Evolutionary conservation across 30 jellyfish, hydroid and myxozoan genomes (phyloP).

Genomic region (Hydractinia symbiolongicarpus): DNA sequence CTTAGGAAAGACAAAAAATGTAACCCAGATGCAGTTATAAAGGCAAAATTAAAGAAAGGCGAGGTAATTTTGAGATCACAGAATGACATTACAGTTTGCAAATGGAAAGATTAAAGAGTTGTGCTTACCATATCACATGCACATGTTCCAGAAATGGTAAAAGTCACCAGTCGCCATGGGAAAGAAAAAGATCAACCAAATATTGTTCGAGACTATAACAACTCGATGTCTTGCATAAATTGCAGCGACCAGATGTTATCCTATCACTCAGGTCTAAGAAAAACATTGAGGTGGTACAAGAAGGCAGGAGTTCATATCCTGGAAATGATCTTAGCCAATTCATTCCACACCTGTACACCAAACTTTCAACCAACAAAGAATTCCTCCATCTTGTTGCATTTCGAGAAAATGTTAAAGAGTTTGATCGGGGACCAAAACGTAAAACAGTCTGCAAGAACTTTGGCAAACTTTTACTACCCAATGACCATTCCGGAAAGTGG

Average conservation of each 20-base stretch:
- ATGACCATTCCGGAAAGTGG: background rate
- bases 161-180: slow-evolving; percentile 2
- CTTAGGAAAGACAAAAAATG: no score
- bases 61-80: no score
- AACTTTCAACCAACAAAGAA: slow-evolving; percentile 9
- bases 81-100: no score
- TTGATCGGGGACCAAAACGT: background rate
- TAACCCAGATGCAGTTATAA: no score
- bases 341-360: slow-evolving; percentile 21
- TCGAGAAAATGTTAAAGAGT: slow-evolving; percentile 10
- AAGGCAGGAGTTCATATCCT: slow-evolving; percentile 23
- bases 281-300: no score
- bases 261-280: slow-evolving; percentile 8
- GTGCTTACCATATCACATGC: no score
- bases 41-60: no score
- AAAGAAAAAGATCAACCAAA: background rate
- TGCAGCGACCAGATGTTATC: slow-evolving; percentile 13
- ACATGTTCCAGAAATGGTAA: no score
- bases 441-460: slow-evolving; percentile 9
- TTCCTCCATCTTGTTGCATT: slow-evolving; percentile 19
- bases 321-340: slow-evolving; percentile 11
- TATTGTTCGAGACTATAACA: slow-evolving; percentile 2
- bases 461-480: slow-evolving; percentile 20
- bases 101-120: background rate
- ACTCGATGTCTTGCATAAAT: slow-evolving; percentile 13